Evolutionary conservation across 35 echinoderm and acorn worm species (phyloP).

Genomic region (Heliocidaris tuberculata): DNA sequence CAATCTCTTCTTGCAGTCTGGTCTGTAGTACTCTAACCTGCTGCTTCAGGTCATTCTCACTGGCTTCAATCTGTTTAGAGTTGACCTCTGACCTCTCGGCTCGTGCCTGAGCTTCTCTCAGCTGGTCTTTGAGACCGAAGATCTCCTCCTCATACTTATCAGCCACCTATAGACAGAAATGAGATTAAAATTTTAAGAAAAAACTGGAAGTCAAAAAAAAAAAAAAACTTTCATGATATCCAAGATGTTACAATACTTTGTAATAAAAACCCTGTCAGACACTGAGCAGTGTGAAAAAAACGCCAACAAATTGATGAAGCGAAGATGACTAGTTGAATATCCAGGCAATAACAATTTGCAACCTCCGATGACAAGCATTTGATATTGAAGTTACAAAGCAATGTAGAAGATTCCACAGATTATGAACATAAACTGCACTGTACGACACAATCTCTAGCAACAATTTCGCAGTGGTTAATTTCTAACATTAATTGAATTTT

Average conservation of each 20-base stretch:
- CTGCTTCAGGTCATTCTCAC: slow-evolving; percentile 48
- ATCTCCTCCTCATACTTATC: slow-evolving; percentile 63
- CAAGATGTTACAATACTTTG: neutral
- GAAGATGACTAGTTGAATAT: no score
- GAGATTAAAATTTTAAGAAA: neutral
- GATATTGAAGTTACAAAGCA: no score
- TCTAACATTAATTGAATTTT: no score
- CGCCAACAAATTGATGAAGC: no score
- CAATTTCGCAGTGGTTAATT: no score
- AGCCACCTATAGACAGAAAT: slow-evolving; percentile 38
- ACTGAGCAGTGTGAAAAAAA: no score
- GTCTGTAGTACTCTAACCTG: slow-evolving; percentile 53
- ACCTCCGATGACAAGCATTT: neutral
- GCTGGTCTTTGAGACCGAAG: slow-evolving; percentile 45
- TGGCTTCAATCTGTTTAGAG: slow-evolving; percentile 58
- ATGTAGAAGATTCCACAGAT: no score
- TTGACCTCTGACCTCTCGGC: slow-evolving; percentile 50
- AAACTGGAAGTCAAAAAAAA: neutral
- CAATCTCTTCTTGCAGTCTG: slow-evolving; percentile 35
- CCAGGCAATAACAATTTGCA: neutral
- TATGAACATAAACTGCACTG: no score
- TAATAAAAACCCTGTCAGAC: no score
- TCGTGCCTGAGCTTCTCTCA: slow-evolving; percentile 52
- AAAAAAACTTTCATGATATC: neutral
- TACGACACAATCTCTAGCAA: no score